Evolutionary conservation across 2,888 invertebrate genomes (phyloP), one percentile per base, ranked within the genome.

Genomic region (Panopea generosa): DNA sequence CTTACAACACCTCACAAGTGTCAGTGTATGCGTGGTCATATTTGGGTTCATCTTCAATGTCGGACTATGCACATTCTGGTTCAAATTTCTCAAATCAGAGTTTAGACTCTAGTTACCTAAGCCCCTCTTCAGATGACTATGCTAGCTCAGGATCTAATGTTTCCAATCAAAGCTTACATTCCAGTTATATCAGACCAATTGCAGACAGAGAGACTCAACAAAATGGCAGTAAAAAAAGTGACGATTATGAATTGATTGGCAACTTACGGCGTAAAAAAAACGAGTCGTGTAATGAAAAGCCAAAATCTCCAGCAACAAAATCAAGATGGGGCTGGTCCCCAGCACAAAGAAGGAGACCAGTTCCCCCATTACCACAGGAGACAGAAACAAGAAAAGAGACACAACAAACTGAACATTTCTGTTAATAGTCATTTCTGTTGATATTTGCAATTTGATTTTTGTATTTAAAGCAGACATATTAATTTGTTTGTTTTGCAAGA

Each of bases 21-120:
- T 33, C 26, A 7, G 52, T 69, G 6, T 43, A 63, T 2, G 56
- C 33, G 20, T 78, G 73, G 78, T 78, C 74, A 26, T 22, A 49
- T 26, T 63, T 56, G 14, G 43, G 40, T 27, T 50, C 47, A 9
- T 67, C 53, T n/a, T 24, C 52, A 1, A 43, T 14, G 7, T 63
- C 63, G 22, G 6, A 11, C 14, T 52, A 16, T 14, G n/a, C 38
- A 29, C 4, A 3, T 16, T 55, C 69, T 26, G 38, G 26, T 24
- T 52, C 68, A 2, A 50, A n/a, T 22, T 33, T 45, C 2, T 4
- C 40, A 11, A 22, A 16, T 59, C 18, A 22, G n/a, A 59, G n/a
- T 3, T 24, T 43, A 43, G 43, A 59, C n/a, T 43, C 24, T 26
- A 43, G 59, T 16, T 24, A 22, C 3, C 11, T 11, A 7, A 26